Percentiles rank a stretch among this genome's conserved stretches.
Conservation (phyloP, 2,888 invertebrate species). For the Alentia gelatinosa region DNA sequence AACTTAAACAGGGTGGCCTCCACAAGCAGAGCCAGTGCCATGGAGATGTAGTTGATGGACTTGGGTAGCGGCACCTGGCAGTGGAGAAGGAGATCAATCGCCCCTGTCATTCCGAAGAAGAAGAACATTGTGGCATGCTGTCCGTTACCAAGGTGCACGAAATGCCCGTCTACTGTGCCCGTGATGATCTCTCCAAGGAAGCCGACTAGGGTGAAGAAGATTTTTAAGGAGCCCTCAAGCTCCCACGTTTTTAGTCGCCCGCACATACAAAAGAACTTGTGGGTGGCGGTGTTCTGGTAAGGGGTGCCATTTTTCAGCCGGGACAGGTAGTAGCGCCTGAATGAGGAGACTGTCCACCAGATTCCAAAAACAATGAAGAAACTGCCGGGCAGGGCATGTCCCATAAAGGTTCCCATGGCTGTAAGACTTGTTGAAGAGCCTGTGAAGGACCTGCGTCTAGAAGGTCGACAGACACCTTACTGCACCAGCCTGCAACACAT, state of each 20-base stretch:
- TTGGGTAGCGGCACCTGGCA: slow-evolving; percentile 78
- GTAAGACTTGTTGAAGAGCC: no score
- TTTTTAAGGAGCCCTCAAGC: slow-evolving; percentile 73
- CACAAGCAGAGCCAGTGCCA: slow-evolving; percentile 79
- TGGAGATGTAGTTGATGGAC: slow-evolving; percentile 80
- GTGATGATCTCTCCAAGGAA: slow-evolving; percentile 78
- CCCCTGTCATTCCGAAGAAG: slow-evolving; percentile 81
- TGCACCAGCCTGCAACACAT: no score
- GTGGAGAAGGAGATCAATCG: slow-evolving; percentile 79
- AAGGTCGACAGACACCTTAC: no score
- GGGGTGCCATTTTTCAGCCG: slow-evolving; percentile 65
- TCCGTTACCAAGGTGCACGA: slow-evolving; percentile 80
- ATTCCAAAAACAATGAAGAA: slow-evolving; percentile 77
- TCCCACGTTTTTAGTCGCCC: slow-evolving; percentile 67
- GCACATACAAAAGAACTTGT: slow-evolving; percentile 66
- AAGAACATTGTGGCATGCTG: slow-evolving; percentile 83
- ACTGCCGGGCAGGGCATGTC: slow-evolving; percentile 81
- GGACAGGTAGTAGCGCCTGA: slow-evolving; percentile 71
- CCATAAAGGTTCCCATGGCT: slow-evolving; percentile 81
- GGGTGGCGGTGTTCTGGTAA: slow-evolving; percentile 59
- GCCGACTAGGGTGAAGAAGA: slow-evolving; percentile 72
- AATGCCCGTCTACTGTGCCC: slow-evolving; percentile 77
- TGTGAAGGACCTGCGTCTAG: no score
- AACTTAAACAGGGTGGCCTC: slow-evolving; percentile 82
- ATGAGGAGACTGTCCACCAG: slow-evolving; percentile 75